Evolutionary conservation across 2,113 vertebrate genomes (phyloP), one percentile per base, ranked within the genome.

Genomic region (Chaetodon auriga): DNA sequence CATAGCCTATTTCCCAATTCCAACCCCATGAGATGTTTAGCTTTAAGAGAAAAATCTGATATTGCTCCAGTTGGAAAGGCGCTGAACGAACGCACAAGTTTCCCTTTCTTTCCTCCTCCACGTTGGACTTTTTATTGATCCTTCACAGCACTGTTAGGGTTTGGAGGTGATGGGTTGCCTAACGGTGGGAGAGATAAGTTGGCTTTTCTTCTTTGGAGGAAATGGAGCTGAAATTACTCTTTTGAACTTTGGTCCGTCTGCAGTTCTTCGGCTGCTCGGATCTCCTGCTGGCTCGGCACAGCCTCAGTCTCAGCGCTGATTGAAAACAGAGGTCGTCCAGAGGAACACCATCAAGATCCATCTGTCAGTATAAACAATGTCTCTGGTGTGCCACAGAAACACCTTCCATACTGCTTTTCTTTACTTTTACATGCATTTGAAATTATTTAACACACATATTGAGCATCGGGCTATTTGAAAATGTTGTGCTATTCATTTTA

Each of bases 191-290:
- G 70, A 68, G 82, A 86, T 88, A 68, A 63, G 80, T 82, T 80
- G 81, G 60, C 54, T 80, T 83, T 84, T 83, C 78, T 68, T 74
- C 66, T 75, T 43, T 68, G 14, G 7, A 81, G 88, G 82, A 84
- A 86, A 91, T 88, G 38, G 73, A 88, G 85, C 75, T 82, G 83
- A 89, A 90, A 89, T 87, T 62, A 84, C 79, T 89, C 78, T 63
- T 81, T 49, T 91, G 76, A 85, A 89, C 87, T 85, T 75, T 62
- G 74, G 16, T 81, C 75, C 0, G 0, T 57, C 73, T 73, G 46
- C 63, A 49, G 41, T n/a, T 85, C 58, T 69, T 57, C 58, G 62
- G 14, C 66, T 68, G 57, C 68, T 78, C 15, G 7, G 68, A 46
- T 78, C 51, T 80, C 49, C 62, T 51, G 70, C 65, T 1, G 78